Percentiles rank a stretch among this genome's conserved stretches.
Conservation (phyloP, 2,888 invertebrate genomes). For the Scaptomyza cyrtandrae region DNA sequence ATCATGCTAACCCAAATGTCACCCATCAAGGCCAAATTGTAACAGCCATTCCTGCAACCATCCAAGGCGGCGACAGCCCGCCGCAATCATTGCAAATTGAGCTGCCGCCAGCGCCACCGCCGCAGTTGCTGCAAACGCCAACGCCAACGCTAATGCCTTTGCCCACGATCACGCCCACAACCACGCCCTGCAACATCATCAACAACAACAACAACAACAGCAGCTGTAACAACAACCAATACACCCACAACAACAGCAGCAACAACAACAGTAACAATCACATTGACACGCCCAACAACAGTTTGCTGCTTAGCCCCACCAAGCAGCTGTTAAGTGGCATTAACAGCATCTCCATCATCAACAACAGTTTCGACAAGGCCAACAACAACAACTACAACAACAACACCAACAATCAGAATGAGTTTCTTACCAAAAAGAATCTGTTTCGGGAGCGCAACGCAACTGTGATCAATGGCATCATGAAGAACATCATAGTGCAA, state of each 20-base stretch:
- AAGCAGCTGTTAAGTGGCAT: constrained; percentile 76
- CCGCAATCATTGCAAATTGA: constrained; percentile 80
- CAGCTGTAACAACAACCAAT: constrained; percentile 48
- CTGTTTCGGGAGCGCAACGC: constrained; percentile 82
- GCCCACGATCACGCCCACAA: constrained; percentile 41
- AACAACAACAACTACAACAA: constrained; percentile 68
- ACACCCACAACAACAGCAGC: constrained; percentile 56
- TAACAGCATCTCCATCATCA: constrained; percentile 80
- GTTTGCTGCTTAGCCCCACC: constrained; percentile 77
- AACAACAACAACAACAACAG: constrained; percentile 33
- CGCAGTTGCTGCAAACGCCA: background rate
- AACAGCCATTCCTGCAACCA: constrained; percentile 84
- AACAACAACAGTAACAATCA: constrained; percentile 55
- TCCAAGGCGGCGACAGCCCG: constrained; percentile 83
- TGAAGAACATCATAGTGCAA: constrained; percentile 82
- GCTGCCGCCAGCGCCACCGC: constrained; percentile 16
- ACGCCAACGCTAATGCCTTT: background rate
- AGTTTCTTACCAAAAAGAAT: constrained; percentile 84
- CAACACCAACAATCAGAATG: constrained; percentile 69
- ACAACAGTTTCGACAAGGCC: constrained; percentile 79
- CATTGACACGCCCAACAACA: constrained; percentile 70
- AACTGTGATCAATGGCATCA: constrained; percentile 83
- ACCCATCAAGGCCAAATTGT: constrained; percentile 82
- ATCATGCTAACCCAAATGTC: constrained; percentile 53
- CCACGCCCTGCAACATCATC: constrained; percentile 64